phyloP scores from a whole-genome alignment of 2,888 invertebrate genomes.

The Sphinx pinastri region DNA sequence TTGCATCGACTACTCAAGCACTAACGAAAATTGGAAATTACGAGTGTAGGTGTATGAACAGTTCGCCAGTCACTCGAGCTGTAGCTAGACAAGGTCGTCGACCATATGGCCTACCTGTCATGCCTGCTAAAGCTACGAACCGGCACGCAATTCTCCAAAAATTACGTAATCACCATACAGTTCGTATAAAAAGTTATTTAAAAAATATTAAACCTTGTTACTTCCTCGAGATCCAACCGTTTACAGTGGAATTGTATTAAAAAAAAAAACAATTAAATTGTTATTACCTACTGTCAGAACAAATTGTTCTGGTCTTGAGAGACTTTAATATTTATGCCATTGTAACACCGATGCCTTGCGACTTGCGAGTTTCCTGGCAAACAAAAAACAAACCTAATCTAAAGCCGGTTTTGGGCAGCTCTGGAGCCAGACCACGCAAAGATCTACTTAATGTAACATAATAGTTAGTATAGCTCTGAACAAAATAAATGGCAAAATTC shows the following conservation, averaged over 20 bases:
- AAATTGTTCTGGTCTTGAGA: constrained; percentile 58
- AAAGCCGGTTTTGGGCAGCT: constrained; percentile 37
- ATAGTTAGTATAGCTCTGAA: neutral
- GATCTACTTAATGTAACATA: constrained; percentile 10
- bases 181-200: constrained; percentile 36
- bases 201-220: neutral
- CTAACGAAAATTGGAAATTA: constrained; percentile 58
- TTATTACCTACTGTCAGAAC: too few species aligned
- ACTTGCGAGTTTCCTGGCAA: constrained; percentile 53
- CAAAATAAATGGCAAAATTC: constrained; percentile 10
- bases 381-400: constrained; percentile 45
- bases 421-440: constrained; percentile 19
- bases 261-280: neutral
- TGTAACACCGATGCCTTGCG: constrained; percentile 44
- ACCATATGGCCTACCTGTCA: constrained; percentile 72
- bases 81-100: constrained; percentile 66
- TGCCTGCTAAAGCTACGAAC: constrained; percentile 45
- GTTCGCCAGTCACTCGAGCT: constrained; percentile 58
- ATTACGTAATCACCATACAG: constrained; percentile 46
- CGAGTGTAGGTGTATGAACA: constrained; percentile 62
- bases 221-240: constrained; percentile 6
- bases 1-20: constrained; percentile 12
- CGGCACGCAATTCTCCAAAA: constrained; percentile 49
- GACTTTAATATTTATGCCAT: constrained; percentile 35
- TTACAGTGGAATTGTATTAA: neutral